Evolutionary conservation across 2,888 invertebrate genomes (phyloP), one percentile per base, ranked within the genome.

Genomic region (Eristalinus aeneus): DNA sequence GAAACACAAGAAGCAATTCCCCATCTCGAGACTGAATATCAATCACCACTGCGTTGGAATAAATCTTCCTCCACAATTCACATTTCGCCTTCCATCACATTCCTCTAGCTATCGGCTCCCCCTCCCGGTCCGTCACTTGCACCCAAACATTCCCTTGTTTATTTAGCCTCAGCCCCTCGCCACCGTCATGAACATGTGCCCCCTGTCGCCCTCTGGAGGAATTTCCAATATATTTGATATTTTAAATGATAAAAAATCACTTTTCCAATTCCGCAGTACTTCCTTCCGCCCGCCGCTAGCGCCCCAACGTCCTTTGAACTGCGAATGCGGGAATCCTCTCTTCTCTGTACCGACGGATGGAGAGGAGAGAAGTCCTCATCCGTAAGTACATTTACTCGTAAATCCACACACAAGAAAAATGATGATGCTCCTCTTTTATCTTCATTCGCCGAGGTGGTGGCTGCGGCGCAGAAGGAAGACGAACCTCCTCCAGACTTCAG

Each of bases 231-330:
- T 86, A 86, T 86, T 86, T 86, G 86, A 86, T 86, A 86, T 86
- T 86, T 86, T 82, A 86, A 86, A 86, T 86, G 86, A 86, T 86
- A 86, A 86, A 86, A 86, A 86, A 86, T 86, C 86, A 86, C 86
- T 86, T 86, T 86, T 86, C 71, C 86, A 82, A 86, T 86, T 82
- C 86, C 82, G 82, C 82, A 86, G 69, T 82, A 65, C 65, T 86
- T 82, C 82, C 77, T 82, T 78, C 81, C 64, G 73, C 31, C 76
- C 67, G 12, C 36, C 36, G 68, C 10, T 63, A 27, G 1, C 73
- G 74, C 46, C 58, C 68, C 67, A 32, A 60, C 53, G 72, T 86
- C 77, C 81, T 86, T 86, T 81, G 80, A 85, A 81, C 85, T 85
- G 32, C 46, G 75, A 77, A 74, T 81, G 82, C 54, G 83, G 86